A percentile compares a stretch with the other conserved stretches of the same genome.
Conservation (phyloP, 1,140 invertebrate genomes). For the Leptinotarsa texana region DNA sequence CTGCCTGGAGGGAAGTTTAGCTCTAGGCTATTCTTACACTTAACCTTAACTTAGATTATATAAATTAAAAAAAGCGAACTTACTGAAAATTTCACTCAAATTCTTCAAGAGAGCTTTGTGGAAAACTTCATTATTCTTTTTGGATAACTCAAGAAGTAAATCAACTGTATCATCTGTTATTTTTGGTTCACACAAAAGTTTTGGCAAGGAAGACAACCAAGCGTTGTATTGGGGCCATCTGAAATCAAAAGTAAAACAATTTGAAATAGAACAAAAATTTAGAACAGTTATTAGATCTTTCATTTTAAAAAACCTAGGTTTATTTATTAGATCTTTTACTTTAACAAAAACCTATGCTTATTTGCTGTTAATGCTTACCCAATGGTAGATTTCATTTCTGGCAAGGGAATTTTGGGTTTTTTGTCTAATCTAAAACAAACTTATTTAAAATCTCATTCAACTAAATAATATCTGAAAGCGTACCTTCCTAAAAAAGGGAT, state of each 20-base stretch:
- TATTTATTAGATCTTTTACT: background rate
- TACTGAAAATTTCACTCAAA: constrained; percentile 57
- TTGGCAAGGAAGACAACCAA: constrained; percentile 54
- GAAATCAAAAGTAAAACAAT: background rate
- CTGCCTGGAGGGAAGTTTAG: too few relatives aligned
- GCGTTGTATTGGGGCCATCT: constrained; percentile 46
- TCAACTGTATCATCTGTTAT: constrained; percentile 25
- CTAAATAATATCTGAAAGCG: constrained; percentile 46
- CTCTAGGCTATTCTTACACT: too few relatives aligned
- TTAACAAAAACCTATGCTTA: background rate
- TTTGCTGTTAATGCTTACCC: background rate
- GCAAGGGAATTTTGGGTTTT: constrained; percentile 14
- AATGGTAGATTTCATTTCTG: background rate
- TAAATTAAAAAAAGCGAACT: constrained; percentile 6
- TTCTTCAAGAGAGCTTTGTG: constrained; percentile 33
- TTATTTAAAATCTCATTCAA: constrained; percentile 24
- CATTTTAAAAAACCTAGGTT: background rate
- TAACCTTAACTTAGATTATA: background rate
- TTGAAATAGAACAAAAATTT: background rate
- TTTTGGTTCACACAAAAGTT: constrained; percentile 29
- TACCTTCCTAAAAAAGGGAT: constrained; percentile 49
- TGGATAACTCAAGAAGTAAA: constrained; percentile 30
- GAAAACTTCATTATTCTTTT: constrained; percentile 34
- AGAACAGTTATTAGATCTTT: background rate
- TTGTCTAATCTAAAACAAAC: constrained; percentile 9